phyloP scores from a whole-genome alignment of 2,797 vertebrate genomes.

The Pseudocheirus occidentalis region DNA sequence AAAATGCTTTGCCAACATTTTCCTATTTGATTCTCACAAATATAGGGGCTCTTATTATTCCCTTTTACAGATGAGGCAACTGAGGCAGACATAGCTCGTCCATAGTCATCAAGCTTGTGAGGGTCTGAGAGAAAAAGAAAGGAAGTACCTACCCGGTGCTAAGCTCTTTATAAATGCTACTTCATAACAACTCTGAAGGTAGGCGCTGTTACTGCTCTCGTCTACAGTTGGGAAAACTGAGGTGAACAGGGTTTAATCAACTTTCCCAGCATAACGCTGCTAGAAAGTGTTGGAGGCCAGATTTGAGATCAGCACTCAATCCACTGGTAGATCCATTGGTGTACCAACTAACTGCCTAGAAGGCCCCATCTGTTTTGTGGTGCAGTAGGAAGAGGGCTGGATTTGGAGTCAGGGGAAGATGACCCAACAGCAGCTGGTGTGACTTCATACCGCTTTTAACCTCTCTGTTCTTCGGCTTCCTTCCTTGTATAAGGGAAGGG shows the following conservation, averaged over 20 bases:
- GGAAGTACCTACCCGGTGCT: background rate
- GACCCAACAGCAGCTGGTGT: background rate
- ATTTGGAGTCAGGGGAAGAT: background rate
- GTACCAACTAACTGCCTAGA: background rate
- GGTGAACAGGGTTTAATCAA: background rate
- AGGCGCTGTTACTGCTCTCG: background rate
- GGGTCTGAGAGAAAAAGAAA: background rate
- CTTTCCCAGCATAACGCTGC: background rate
- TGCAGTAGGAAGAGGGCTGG: background rate
- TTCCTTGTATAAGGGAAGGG: background rate
- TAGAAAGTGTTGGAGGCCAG: background rate
- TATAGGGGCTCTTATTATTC: background rate
- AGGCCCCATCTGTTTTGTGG: background rate
- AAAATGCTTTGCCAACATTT: background rate
- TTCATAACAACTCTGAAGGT: background rate
- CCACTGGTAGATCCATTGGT: background rate
- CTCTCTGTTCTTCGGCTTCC: too few species aligned
- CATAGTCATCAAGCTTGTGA: background rate
- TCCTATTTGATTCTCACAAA: background rate
- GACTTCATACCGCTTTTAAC: background rate
- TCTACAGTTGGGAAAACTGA: background rate
- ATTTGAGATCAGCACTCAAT: background rate
- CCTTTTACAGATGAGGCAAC: background rate
- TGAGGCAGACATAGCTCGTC: background rate
- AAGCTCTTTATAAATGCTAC: background rate